These are phyloP conservation scores for Antechinus flavipes DNA, from an alignment of 2,113 vertebrate genomes.

Conservation along the genomic window DNA sequence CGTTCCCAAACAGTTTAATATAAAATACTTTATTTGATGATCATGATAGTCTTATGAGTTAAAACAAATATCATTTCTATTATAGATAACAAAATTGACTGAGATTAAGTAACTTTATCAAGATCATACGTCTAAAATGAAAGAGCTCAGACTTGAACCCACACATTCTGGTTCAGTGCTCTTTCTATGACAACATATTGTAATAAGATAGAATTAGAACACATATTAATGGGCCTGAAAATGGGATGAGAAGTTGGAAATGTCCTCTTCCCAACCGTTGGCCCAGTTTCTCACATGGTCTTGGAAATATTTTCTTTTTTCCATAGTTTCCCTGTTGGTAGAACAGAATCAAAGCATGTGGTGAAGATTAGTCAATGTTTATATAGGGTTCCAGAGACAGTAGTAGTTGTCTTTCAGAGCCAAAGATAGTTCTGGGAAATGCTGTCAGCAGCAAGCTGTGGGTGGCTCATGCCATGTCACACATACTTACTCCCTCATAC, in stretches of 20 bases:
- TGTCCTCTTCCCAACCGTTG: conserved; percentile 34
- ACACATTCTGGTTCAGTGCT: background rate
- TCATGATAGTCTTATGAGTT: background rate
- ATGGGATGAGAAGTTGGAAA: conserved; percentile 47
- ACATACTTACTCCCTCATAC: background rate
- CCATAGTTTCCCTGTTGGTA: conserved; percentile 2
- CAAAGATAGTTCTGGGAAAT: conserved; percentile 18
- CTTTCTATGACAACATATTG: background rate
- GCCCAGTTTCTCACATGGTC: background rate
- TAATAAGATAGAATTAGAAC: conserved; percentile 30
- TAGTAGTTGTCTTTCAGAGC: background rate
- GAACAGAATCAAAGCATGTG: background rate
- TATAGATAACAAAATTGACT: background rate
- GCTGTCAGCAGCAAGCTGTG: background rate
- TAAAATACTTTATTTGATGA: background rate
- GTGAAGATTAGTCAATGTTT: background rate
- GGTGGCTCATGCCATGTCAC: background rate
- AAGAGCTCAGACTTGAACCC: background rate
- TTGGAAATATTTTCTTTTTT: background rate
- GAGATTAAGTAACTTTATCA: background rate
- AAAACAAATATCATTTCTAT: background rate
- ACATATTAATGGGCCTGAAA: background rate
- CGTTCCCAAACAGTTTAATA: background rate
- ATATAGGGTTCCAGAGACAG: conserved; percentile 7
- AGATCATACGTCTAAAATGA: background rate